Evolutionary conservation across 2,888 invertebrate genomes (phyloP).

Genomic region (Plagiodera versicolora): DNA sequence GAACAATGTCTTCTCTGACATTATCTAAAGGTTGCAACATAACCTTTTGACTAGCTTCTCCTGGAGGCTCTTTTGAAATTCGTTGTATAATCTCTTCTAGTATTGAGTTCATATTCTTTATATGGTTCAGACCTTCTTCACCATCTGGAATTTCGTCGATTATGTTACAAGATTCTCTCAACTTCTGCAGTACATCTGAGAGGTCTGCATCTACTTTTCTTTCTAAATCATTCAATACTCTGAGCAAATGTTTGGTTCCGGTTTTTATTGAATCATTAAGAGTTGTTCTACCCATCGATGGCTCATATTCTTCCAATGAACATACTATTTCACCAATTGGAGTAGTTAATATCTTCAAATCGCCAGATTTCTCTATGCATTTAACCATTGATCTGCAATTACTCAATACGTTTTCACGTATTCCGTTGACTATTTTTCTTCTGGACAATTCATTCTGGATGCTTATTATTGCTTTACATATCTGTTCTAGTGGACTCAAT

Average conservation of each 20-base stretch:
- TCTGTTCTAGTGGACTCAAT: slow-evolving; percentile 46
- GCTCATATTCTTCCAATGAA: background rate
- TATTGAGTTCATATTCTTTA: background rate
- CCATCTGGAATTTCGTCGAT: slow-evolving; percentile 12
- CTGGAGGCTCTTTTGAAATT: background rate
- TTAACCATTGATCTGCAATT: slow-evolving; percentile 18
- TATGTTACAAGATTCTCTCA: background rate
- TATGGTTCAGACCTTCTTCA: slow-evolving; percentile 5
- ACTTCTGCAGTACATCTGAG: background rate
- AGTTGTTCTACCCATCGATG: background rate
- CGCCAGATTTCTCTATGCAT: slow-evolving; percentile 4
- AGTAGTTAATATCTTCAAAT: background rate
- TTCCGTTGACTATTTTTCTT: slow-evolving; percentile 32
- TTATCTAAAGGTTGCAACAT: slow-evolving; percentile 27
- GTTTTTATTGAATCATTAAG: background rate
- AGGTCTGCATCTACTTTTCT: background rate
- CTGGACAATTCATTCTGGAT: slow-evolving; percentile 43
- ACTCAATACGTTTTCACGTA: slow-evolving; percentile 26
- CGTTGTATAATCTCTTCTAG: background rate
- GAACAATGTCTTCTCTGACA: slow-evolving; percentile 30
- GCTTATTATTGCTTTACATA: slow-evolving; percentile 48
- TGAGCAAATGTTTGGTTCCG: background rate
- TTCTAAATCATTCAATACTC: background rate
- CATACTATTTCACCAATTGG: background rate
- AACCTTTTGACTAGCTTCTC: background rate